phyloP scores from a whole-genome alignment of 2,888 invertebrate genomes.

The Macrosoma leucophasiata region DNA sequence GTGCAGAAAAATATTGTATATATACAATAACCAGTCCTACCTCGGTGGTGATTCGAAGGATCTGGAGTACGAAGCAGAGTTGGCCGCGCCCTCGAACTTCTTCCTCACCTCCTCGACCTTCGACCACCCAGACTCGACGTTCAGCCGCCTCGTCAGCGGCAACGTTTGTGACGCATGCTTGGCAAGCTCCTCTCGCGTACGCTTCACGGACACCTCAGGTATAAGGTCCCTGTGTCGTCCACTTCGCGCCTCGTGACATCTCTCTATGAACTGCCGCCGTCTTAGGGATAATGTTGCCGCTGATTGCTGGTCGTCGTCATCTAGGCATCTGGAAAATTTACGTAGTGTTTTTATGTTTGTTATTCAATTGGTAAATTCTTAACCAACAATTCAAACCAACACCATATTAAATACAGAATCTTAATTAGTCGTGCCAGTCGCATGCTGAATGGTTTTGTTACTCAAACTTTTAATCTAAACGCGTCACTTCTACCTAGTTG shows the following conservation, averaged over 20 bases:
- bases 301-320: conserved; percentile 46
- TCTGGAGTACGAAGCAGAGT: conserved; percentile 49
- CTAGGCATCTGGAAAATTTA: conserved; percentile 61
- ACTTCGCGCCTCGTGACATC: conserved; percentile 62
- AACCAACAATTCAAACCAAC: too few species aligned
- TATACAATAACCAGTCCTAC: conserved; percentile 36
- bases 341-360: too few species aligned
- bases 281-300: conserved; percentile 53
- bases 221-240: conserved; percentile 47
- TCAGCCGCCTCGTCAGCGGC: conserved; percentile 59
- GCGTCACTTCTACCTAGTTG: too few species aligned
- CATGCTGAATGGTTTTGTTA: too few species aligned
- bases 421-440: too few species aligned
- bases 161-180: conserved; percentile 62
- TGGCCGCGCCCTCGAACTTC: conserved; percentile 61
- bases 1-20: too few species aligned
- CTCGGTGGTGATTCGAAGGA: conserved; percentile 68
- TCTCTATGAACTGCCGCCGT: conserved; percentile 64
- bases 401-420: too few species aligned
- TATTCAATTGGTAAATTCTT: too few species aligned
- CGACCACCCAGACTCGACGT: conserved; percentile 68
- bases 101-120: conserved; percentile 69
- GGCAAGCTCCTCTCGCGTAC: conserved; percentile 59
- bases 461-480: too few species aligned
- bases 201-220: conserved; percentile 60